phyloP scores from a whole-genome alignment of 2,113 vertebrate species.

The Dolichallabes microphthalmus region DNA sequence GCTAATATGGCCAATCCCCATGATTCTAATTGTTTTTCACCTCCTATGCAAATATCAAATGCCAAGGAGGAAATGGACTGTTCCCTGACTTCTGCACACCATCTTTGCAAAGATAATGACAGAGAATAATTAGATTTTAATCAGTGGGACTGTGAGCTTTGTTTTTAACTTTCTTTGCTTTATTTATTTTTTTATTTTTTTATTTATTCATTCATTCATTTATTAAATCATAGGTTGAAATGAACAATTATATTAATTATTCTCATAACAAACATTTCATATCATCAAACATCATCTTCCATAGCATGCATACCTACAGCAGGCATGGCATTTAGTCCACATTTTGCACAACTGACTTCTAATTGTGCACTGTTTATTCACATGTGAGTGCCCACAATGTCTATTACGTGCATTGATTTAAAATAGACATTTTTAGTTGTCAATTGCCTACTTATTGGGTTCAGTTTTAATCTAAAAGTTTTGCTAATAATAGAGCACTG shows the following conservation, averaged over 20 bases:
- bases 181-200: not conserved
- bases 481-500: not conserved
- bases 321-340: not conserved
- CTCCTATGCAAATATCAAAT: slow-evolving; percentile 63
- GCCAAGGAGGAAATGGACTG: slow-evolving; percentile 55
- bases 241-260: not conserved
- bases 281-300: not conserved
- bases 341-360: not conserved
- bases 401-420: not conserved
- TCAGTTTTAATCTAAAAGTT: not conserved
- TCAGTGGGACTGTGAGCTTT: slow-evolving; percentile 42
- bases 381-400: not conserved
- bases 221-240: not conserved
- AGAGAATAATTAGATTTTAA: slow-evolving; percentile 63
- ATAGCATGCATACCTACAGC: not conserved
- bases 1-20: slow-evolving; percentile 60
- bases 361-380: not conserved
- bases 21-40: slow-evolving; percentile 56
- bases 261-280: not conserved
- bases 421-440: not conserved
- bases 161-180: slow-evolving; percentile 17
- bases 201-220: not conserved
- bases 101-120: slow-evolving; percentile 61
- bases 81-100: slow-evolving; percentile 54
- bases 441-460: not conserved